Percentiles rank a stretch among this genome's conserved stretches.
phyloP scores from a whole-genome alignment of 2,888 invertebrate species.

The Apamea monoglypha region DNA sequence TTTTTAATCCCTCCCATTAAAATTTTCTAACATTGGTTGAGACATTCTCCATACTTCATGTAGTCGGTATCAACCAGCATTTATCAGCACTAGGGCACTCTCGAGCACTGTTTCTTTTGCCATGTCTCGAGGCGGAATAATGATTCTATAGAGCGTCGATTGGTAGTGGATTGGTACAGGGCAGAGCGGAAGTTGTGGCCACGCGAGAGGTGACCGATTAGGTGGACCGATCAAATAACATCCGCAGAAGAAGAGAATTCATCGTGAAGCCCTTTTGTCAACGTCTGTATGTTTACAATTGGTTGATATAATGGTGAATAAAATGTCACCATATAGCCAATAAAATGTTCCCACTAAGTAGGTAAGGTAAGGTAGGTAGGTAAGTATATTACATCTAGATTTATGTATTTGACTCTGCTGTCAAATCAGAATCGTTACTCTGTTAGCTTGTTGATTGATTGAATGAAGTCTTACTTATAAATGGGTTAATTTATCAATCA shows the following conservation, averaged over 20 bases:
- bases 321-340: background rate
- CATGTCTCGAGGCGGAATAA: background rate
- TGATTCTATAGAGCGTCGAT: background rate
- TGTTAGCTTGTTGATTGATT: conserved; percentile 25
- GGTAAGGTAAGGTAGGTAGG: too few species aligned
- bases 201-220: background rate
- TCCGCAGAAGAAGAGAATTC: background rate
- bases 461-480: conserved; percentile 3
- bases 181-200: too few species aligned
- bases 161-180: too few species aligned
- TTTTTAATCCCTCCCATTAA: too few species aligned
- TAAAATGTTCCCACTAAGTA: too few species aligned
- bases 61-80: background rate
- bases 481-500: conserved; percentile 24
- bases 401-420: background rate
- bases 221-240: background rate
- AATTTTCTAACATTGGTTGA: too few species aligned
- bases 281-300: background rate
- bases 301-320: background rate
- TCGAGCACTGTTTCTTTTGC: background rate
- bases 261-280: background rate
- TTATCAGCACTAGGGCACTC: background rate
- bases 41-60: background rate
- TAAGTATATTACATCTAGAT: background rate
- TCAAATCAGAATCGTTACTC: background rate